Conservation (phyloP, 64 coral and sea anemone species). For the Montipora efflorescens region DNA sequence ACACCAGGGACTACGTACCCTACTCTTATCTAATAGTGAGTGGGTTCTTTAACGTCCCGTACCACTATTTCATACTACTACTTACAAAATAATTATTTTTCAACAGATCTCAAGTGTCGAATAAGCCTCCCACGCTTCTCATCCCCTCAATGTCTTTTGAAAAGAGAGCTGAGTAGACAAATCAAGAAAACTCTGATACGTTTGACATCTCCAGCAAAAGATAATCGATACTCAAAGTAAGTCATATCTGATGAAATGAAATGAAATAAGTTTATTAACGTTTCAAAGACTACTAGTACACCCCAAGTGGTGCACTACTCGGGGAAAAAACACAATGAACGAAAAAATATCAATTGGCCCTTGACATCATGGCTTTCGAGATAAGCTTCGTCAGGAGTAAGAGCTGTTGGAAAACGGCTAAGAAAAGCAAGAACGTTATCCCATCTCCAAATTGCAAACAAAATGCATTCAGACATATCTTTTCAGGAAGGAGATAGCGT, state of each 20-base stretch:
- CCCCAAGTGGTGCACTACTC: no score
- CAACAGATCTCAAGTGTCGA: constrained; percentile 80
- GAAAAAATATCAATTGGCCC: no score
- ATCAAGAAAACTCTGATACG: constrained; percentile 72
- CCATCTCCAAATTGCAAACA: background rate
- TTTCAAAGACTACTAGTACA: no score
- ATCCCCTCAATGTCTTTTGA: constrained; percentile 74
- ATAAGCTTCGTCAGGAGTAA: background rate
- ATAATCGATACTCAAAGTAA: constrained; percentile 75
- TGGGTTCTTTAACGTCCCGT: no score
- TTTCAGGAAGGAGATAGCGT: no score
- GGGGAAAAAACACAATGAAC: no score
- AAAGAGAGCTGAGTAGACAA: constrained; percentile 80
- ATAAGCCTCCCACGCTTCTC: constrained; percentile 72
- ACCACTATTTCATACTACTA: no score
- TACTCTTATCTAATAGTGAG: no score
- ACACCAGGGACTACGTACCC: no score
- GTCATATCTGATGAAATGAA: background rate
- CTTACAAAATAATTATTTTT: background rate
- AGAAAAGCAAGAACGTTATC: background rate
- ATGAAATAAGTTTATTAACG: no score
- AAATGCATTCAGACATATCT: no score
- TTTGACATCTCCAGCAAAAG: constrained; percentile 24
- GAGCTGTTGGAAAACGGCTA: background rate
- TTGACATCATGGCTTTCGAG: background rate